Base-by-base conservation (phyloP, 2,888 invertebrate genomes). In the Orthonevra nobilis region DNA sequence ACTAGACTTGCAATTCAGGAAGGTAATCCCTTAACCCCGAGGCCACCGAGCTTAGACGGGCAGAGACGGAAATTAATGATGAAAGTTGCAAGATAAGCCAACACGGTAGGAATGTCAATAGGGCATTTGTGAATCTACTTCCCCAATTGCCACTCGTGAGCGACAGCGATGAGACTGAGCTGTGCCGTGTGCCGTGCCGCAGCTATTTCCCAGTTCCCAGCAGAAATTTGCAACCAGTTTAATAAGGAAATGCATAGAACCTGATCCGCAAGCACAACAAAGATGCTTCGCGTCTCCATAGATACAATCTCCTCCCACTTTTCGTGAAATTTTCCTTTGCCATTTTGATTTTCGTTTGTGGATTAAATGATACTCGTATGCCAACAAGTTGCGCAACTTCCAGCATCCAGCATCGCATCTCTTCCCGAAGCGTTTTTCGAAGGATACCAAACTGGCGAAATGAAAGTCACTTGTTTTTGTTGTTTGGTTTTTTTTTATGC, bases 171-270 rank as follows among this genome's bases (percentile, higher is more conserved):
- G 26, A 23, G 48, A 61, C 7, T 12, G 2, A 19, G 15, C 10
- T 46, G 10, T 40, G 52, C 19, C 4, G 17, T 28, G n/a, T n/a
- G n/a, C n/a, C n/a, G n/a, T n/a, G n/a, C n/a, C n/a, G n/a, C n/a
- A n/a, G n/a, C n/a, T 32, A 9, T n/a, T 9, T 10, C 10, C 10
- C 10, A 4, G 4, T 32, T 0, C 32, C 23, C 23, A 23, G 23
- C 50, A 38, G 28, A 54, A n/a, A 50, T 40, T 19, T 40, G 54
- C 68, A 58, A 68, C 60, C 64, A 66, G 64, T 50, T 58, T 46
- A 60, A 74, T 61, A 46, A 68, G 74, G 74, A 74, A 74, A 68
- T 68, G 60, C 68, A 74, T 46, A 63, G 74, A 74, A 74, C 74
- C 68, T 61, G 74, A 60, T 36, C 60, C 30, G 34, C 64, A 52